phyloP scores from a whole-genome alignment of 2,888 invertebrate species.

The Ormia ochracea region DNA sequence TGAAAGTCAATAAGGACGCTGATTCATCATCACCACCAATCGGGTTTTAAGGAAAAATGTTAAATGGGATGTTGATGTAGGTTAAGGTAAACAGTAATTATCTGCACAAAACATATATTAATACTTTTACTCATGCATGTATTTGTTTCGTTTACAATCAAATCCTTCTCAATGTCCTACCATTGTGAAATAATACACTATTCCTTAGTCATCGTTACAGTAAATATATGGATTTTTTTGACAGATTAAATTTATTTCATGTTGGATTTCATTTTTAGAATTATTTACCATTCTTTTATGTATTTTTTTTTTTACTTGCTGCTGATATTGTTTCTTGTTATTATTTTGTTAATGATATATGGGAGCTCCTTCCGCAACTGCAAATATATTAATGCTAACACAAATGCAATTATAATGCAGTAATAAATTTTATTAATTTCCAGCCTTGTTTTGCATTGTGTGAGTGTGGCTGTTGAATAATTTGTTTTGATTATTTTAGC shows the following conservation, averaged over 20 bases:
- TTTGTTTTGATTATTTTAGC: constrained; percentile 34
- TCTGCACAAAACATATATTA: not conserved
- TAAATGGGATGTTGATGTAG: constrained; percentile 19
- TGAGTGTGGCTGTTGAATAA: not conserved
- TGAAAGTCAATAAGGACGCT: not conserved
- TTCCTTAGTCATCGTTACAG: constrained; percentile 14
- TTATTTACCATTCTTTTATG: not conserved
- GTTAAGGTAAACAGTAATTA: constrained; percentile 30
- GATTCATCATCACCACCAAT: constrained; percentile 23
- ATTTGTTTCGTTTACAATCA: not conserved
- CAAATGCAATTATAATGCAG: not conserved
- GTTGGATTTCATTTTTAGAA: not conserved
- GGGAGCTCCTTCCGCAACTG: not conserved
- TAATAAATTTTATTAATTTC: constrained; percentile 29
- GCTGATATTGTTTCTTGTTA: not conserved
- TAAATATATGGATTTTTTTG: not conserved
- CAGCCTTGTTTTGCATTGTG: not conserved
- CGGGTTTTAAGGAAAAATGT: not conserved
- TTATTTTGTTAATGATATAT: not conserved
- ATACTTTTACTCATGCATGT: not conserved
- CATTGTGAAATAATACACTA: constrained; percentile 26
- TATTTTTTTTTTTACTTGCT: not conserved
- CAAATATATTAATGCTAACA: constrained; percentile 4
- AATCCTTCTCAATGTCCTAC: not conserved
- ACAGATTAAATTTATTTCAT: not conserved